A percentile compares a stretch with the other conserved stretches of the same genome.
These are phyloP conservation scores for Thoracochromis brauschi DNA, from an alignment of 2,113 vertebrate genomes.

Conservation along the genomic window DNA sequence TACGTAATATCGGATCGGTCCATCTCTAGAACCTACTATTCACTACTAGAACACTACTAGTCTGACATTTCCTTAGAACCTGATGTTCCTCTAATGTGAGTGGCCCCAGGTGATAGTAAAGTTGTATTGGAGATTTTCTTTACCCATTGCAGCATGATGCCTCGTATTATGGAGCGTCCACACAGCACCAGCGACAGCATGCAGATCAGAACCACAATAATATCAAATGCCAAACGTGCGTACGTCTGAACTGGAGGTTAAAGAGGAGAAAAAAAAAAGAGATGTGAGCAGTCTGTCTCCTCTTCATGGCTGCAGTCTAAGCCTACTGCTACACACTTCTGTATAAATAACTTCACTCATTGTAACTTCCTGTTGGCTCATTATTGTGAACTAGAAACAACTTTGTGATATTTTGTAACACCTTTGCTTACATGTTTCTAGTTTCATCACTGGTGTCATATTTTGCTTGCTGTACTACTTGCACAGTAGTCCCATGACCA, in stretches of 20 bases:
- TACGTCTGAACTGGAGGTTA: conserved; percentile 71
- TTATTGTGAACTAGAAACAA: background rate
- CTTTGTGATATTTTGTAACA: background rate
- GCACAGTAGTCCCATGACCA: background rate
- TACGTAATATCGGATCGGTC: accelerated
- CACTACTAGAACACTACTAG: background rate
- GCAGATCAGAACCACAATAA: conserved; percentile 78
- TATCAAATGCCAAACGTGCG: conserved; percentile 79
- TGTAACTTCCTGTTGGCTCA: background rate
- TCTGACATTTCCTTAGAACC: background rate
- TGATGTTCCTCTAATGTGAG: background rate
- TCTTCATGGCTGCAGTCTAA: background rate
- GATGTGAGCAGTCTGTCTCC: background rate
- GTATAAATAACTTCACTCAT: background rate
- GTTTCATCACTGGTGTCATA: background rate
- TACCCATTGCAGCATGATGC: conserved; percentile 81
- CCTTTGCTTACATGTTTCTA: background rate
- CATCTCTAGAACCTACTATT: background rate
- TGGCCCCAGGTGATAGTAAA: background rate
- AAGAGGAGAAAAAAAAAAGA: background rate
- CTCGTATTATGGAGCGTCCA: conserved; percentile 83
- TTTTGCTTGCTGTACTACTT: background rate
- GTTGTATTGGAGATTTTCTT: background rate
- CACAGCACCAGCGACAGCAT: conserved; percentile 83
- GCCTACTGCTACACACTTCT: background rate